A percentile compares a stretch with the other conserved stretches of the same genome.
These are phyloP conservation scores for Aulostomus chinensis DNA, from an alignment of 2,797 vertebrate species.

Conservation along the genomic window DNA sequence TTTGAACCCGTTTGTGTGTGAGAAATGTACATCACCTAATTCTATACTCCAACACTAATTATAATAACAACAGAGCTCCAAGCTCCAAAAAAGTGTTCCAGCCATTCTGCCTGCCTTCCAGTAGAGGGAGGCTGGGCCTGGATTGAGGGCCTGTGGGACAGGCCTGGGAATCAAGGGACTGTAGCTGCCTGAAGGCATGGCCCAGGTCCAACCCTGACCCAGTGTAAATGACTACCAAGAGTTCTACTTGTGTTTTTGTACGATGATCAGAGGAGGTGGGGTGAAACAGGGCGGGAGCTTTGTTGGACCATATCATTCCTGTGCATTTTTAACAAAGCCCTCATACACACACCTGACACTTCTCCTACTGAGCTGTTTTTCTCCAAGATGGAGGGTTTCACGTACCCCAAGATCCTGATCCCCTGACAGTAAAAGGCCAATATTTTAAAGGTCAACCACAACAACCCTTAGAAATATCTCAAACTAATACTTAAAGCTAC, in stretches of 20 bases:
- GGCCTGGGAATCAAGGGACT: slow-evolving; percentile 47
- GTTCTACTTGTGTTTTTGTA: slow-evolving; percentile 28
- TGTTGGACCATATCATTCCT: slow-evolving; percentile 11
- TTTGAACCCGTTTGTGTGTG: slow-evolving; percentile 30
- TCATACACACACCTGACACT: slow-evolving; percentile 22
- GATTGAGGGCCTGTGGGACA: slow-evolving; percentile 44
- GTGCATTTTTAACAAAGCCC: slow-evolving; percentile 7
- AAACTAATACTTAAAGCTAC: too few relatives aligned
- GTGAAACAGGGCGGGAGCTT: background rate
- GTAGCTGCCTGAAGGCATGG: slow-evolving; percentile 72
- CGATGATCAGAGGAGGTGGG: slow-evolving; percentile 1
- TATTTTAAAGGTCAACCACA: slow-evolving; percentile 68
- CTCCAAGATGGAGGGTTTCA: slow-evolving; percentile 38
- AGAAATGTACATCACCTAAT: slow-evolving; percentile 40
- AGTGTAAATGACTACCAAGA: slow-evolving; percentile 38
- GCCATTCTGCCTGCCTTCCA: slow-evolving; percentile 47
- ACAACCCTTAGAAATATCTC: slow-evolving; percentile 52
- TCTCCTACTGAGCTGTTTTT: slow-evolving; percentile 43
- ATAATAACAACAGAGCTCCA: too few relatives aligned
- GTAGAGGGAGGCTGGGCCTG: slow-evolving; percentile 53
- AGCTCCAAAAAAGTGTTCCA: slow-evolving; percentile 44
- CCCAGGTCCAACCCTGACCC: slow-evolving; percentile 66
- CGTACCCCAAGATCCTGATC: slow-evolving; percentile 46
- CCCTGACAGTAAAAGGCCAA: slow-evolving; percentile 43
- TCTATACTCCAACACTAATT: slow-evolving; percentile 54